These are phyloP conservation scores for Fundulus diaphanus DNA, from an alignment of 2,797 vertebrate species.

Conservation along the genomic window DNA sequence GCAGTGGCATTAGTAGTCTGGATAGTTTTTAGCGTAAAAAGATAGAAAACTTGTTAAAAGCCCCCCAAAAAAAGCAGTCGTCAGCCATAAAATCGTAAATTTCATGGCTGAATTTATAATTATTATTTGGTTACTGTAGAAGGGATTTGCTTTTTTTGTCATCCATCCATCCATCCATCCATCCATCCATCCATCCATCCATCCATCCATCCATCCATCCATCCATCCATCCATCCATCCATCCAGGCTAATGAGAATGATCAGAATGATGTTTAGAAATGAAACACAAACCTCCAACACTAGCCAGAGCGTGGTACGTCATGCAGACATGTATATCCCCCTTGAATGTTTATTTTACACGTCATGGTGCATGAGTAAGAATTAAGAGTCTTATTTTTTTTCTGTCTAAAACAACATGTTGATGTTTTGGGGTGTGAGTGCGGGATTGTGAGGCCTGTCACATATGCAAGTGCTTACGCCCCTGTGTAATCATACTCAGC, in stretches of 20 bases:
- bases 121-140: not conserved
- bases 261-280: not conserved
- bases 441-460: not conserved
- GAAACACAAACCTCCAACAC: not conserved
- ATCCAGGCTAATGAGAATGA: no score
- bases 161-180: no score
- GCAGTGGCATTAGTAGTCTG: not conserved
- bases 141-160: not conserved
- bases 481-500: conserved; percentile 13
- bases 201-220: no score
- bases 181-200: no score
- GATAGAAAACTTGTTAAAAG: not conserved
- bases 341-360: not conserved
- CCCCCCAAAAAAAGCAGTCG: not conserved
- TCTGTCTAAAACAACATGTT: not conserved
- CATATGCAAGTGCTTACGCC: not conserved
- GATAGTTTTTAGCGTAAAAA: not conserved
- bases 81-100: no score
- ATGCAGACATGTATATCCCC: not conserved
- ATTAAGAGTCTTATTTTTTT: not conserved
- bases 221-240: no score
- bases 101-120: no score
- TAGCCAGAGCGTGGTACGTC: not conserved
- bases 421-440: not conserved
- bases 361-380: not conserved